A percentile compares a stretch with the other conserved stretches of the same genome.
Evolutionary conservation across 2,113 vertebrate genomes (phyloP).

Genomic region (Amphilophus citrinellus): DNA sequence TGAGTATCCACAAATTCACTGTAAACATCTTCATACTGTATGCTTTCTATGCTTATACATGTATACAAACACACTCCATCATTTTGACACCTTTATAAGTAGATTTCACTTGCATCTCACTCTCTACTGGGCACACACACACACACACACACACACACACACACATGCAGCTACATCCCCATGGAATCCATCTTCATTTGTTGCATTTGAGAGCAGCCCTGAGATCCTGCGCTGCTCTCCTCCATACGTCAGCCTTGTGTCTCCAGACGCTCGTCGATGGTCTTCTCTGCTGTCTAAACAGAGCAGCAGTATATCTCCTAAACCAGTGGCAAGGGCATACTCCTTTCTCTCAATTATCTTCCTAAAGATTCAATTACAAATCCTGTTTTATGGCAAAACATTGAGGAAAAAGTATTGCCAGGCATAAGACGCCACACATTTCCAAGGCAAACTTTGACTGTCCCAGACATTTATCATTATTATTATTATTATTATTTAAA

Average conservation of each 20-base stretch:
- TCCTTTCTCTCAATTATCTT: constrained; percentile 16
- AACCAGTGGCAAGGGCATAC: not conserved
- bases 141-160: constrained; percentile 24
- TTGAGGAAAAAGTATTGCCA: not conserved
- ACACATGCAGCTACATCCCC: not conserved
- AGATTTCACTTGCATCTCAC: constrained; percentile 42
- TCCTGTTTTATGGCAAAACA: not conserved
- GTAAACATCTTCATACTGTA: constrained; percentile 2
- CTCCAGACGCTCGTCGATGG: constrained; percentile 40
- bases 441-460: not conserved
- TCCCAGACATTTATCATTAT: not conserved
- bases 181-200: constrained; percentile 73
- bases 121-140: constrained; percentile 20
- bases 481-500: not conserved
- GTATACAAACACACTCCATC: constrained; percentile 50
- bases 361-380: constrained; percentile 7
- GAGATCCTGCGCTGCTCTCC: constrained; percentile 45
- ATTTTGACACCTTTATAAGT: constrained; percentile 57
- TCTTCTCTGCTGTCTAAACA: constrained; percentile 15
- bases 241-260: constrained; percentile 54
- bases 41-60: constrained; percentile 14
- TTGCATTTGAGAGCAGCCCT: constrained; percentile 53
- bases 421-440: not conserved
- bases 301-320: not conserved
- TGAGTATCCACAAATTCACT: not conserved